Evolutionary conservation across 2,797 vertebrate genomes (phyloP).

Genomic region (Megaceryle alcyon): DNA sequence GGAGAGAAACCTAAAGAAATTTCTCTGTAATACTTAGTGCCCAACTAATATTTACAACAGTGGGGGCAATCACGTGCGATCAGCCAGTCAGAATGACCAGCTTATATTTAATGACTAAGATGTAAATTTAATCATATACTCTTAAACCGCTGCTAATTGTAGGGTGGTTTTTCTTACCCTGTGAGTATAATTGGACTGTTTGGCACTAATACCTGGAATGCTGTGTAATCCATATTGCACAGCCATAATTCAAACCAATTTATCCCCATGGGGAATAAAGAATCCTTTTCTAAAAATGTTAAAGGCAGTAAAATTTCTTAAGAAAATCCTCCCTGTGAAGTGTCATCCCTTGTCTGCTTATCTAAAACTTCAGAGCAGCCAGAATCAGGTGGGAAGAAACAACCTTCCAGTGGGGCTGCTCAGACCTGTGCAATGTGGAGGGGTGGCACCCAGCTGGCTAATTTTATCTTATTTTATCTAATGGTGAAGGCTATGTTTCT

Average conservation of each 20-base stretch:
- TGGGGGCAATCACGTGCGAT: not conserved
- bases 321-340: not conserved
- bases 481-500: not conserved
- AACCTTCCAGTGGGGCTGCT: not conserved
- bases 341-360: not conserved
- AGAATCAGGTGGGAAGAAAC: not conserved
- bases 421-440: not conserved
- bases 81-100: not conserved
- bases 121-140: not conserved
- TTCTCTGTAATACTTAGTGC: not conserved
- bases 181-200: not conserved
- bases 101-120: not conserved
- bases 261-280: not conserved
- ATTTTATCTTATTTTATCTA: not conserved
- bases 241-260: not conserved
- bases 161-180: not conserved
- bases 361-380: not conserved
- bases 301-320: not conserved
- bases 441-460: not conserved
- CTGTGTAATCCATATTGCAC: conserved; percentile 4
- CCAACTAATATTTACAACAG: not conserved
- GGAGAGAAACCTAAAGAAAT: not conserved
- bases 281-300: not conserved
- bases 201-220: not conserved
- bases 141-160: not conserved